A percentile compares a stretch with the other conserved stretches of the same genome.
phyloP scores from a whole-genome alignment of 2,797 vertebrate genomes.

The Eulemur coronatus region DNA sequence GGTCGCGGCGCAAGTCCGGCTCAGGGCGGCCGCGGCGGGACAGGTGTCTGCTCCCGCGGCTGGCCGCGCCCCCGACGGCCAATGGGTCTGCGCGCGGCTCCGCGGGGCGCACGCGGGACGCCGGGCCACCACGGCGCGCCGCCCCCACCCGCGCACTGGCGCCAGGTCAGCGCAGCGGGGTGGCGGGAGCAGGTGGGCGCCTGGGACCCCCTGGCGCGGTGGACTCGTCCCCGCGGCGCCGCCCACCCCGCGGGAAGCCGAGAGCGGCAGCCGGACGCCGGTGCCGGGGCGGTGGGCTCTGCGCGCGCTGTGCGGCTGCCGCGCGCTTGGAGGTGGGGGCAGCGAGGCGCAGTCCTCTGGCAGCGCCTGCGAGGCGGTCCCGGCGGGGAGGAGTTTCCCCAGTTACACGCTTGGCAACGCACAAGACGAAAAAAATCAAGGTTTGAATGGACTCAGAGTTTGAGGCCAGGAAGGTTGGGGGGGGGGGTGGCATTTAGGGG shows the following conservation, averaged over 20 bases:
- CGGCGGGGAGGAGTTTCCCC: slow-evolving; percentile 61
- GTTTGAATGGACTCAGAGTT: background rate
- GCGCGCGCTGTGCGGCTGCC: background rate
- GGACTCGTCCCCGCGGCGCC: background rate
- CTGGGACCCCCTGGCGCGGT: background rate
- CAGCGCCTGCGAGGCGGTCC: background rate
- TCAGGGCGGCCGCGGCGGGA: background rate
- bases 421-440: background rate
- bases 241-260: background rate
- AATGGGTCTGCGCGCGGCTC: background rate
- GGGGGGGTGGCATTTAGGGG: slow-evolving; percentile 2
- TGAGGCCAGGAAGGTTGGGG: background rate
- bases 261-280: slow-evolving; percentile 6
- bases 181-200: background rate
- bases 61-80: slow-evolving; percentile 46
- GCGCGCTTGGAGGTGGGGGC: background rate
- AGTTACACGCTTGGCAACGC: slow-evolving; percentile 38
- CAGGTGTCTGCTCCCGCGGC: background rate
- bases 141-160: background rate
- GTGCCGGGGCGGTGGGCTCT: background rate
- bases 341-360: background rate
- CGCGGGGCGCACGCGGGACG: slow-evolving; percentile 13
- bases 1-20: background rate
- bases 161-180: background rate
- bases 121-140: background rate